A percentile compares a stretch with the other conserved stretches of the same genome.
Conservation (phyloP, 2,797 vertebrate species). For the Oreonectes daqikongensis region DNA sequence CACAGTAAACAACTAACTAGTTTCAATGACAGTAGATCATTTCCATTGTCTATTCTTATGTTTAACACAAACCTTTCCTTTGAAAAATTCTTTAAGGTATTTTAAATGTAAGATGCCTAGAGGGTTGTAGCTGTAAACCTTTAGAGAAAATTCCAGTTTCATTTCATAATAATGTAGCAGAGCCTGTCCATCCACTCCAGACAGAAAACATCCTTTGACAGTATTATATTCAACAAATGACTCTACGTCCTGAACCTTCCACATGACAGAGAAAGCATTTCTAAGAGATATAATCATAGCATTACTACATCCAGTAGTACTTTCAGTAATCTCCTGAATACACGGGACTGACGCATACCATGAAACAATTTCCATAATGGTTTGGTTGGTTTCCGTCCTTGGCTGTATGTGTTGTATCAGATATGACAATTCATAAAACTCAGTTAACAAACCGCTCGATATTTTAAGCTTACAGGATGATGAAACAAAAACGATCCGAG, state of each 20-base stretch:
- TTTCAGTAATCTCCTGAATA: background rate
- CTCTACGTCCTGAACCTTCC: background rate
- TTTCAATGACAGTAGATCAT: background rate
- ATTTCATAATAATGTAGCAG: constrained; percentile 67
- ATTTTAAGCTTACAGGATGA: background rate
- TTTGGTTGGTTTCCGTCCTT: background rate
- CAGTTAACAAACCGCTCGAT: background rate
- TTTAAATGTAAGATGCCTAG: background rate
- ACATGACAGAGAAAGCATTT: background rate
- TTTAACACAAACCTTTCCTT: background rate
- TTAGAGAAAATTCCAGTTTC: constrained; percentile 66
- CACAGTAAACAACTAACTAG: background rate
- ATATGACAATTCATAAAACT: background rate
- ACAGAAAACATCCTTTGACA: constrained; percentile 24
- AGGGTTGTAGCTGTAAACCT: background rate
- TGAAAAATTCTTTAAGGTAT: background rate
- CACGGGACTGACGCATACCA: background rate
- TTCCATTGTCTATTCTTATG: too few species aligned
- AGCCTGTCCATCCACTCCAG: constrained; percentile 66
- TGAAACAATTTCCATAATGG: background rate
- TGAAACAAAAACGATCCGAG: background rate
- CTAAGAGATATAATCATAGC: background rate
- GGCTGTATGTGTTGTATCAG: background rate
- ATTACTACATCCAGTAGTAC: background rate
- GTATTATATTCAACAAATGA: background rate